Conservation (phyloP, 2,797 vertebrate genomes). For the Epinephelus malabaricus region DNA sequence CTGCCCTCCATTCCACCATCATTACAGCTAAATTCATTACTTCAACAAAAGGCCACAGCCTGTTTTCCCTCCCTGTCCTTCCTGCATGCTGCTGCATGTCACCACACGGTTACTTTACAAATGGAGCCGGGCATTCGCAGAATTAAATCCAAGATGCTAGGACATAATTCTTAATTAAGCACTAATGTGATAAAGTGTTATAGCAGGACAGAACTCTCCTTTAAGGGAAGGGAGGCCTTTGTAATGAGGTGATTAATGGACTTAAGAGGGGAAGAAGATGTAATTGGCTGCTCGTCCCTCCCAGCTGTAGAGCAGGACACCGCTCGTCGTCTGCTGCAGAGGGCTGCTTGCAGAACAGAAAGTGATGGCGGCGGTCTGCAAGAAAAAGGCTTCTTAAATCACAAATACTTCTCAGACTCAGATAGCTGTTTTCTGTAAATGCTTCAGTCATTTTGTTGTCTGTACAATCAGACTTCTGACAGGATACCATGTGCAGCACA, state of each 20-base stretch:
- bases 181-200: slow-evolving; percentile 91
- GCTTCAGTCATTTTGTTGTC: slow-evolving; percentile 14
- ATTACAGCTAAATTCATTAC: slow-evolving; percentile 86
- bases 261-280: slow-evolving; percentile 83
- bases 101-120: slow-evolving; percentile 82
- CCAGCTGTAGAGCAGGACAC: slow-evolving; percentile 62
- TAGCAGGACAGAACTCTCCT: slow-evolving; percentile 83
- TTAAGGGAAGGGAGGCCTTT: slow-evolving; percentile 82
- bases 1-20: slow-evolving; percentile 65
- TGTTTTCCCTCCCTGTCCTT: slow-evolving; percentile 47
- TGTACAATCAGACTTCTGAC: slow-evolving; percentile 18
- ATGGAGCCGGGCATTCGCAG: slow-evolving; percentile 85
- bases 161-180: slow-evolving; percentile 96
- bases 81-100: slow-evolving; percentile 58
- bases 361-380: slow-evolving; percentile 30
- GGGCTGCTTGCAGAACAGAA: slow-evolving; percentile 27
- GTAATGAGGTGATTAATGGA: slow-evolving; percentile 90
- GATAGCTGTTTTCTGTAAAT: neutral
- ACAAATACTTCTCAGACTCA: slow-evolving; percentile 1
- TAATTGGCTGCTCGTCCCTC: slow-evolving; percentile 83
- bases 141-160: slow-evolving; percentile 91
- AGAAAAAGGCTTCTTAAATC: slow-evolving; percentile 21
- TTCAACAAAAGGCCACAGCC: slow-evolving; percentile 70
- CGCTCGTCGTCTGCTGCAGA: slow-evolving; percentile 40
- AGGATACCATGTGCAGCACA: slow-evolving; percentile 5